Evolutionary conservation across 2,113 vertebrate species (phyloP).

Genomic region (Oreochromis aureus): DNA sequence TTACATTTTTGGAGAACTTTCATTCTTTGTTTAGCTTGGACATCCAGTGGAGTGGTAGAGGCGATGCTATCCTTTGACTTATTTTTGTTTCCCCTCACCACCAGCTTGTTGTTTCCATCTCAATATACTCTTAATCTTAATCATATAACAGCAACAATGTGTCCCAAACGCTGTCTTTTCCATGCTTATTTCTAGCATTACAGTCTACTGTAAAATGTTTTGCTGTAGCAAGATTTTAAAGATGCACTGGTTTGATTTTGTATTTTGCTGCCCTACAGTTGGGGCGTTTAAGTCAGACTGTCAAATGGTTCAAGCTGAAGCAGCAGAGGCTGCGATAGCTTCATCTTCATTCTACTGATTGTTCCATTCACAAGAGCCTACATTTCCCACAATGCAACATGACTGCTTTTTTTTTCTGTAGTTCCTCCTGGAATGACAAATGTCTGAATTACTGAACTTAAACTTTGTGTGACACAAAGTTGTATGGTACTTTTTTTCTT

Average conservation of each 20-base stretch:
- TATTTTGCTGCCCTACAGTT: background rate
- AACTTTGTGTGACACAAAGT: background rate
- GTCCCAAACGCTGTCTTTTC: background rate
- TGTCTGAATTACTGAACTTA: background rate
- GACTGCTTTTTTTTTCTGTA: background rate
- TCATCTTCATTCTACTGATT: background rate
- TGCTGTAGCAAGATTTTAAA: background rate
- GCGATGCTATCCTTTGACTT: background rate
- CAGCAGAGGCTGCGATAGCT: background rate
- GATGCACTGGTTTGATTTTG: background rate
- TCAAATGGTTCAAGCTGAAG: background rate
- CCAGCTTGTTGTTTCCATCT: background rate
- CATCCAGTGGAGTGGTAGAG: slow-evolving; percentile 16
- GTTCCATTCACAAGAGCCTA: background rate
- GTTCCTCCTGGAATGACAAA: background rate
- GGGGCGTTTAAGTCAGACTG: background rate
- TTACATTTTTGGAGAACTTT: background rate
- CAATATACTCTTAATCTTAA: background rate
- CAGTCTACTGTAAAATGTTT: background rate
- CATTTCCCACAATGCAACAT: background rate
- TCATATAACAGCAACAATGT: background rate
- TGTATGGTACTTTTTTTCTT: background rate
- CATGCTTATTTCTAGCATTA: background rate
- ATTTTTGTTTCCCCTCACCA: background rate
- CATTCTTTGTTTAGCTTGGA: background rate